A percentile compares a stretch with the other conserved stretches of the same genome.
Evolutionary conservation across 2,113 vertebrate species (phyloP).

Genomic region (Pollachius pollachius): DNA sequence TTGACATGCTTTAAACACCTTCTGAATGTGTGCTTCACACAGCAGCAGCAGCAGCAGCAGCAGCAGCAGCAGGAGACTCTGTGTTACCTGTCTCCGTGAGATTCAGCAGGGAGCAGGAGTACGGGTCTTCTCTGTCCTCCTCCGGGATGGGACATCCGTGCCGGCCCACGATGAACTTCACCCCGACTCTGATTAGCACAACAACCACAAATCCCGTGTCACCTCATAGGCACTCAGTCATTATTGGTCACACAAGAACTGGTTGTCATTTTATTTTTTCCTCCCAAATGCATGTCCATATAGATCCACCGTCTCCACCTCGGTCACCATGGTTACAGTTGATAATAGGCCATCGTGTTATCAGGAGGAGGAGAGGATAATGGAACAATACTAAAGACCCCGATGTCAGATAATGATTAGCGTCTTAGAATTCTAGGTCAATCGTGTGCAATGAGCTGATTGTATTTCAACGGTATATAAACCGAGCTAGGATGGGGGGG

Average conservation of each 20-base stretch:
- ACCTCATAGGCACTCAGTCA: neutral
- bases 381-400: conserved; percentile 38
- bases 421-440: conserved; percentile 11
- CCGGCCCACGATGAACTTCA: conserved; percentile 94
- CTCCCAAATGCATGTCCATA: conserved; percentile 46
- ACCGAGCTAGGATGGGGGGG: neutral
- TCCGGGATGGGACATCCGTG: conserved; percentile 87
- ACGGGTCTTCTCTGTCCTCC: conserved; percentile 92
- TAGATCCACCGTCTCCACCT: conserved; percentile 22
- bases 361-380: conserved; percentile 51
- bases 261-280: neutral
- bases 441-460: conserved; percentile 18
- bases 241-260: conserved; percentile 32
- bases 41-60: no score
- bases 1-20: neutral
- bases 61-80: no score
- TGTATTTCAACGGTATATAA: conserved; percentile 27
- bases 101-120: conserved; percentile 92
- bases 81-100: conserved; percentile 84
- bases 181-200: conserved; percentile 80
- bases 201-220: conserved; percentile 3
- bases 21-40: neutral
- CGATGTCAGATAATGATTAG: conserved; percentile 41
- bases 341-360: conserved; percentile 59
- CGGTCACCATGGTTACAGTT: conserved; percentile 66